These are phyloP conservation scores for Halisarca cf. caerulea DNA, from an alignment of 37 sponge, comb jelly and placozoan species.

Conservation along the genomic window DNA sequence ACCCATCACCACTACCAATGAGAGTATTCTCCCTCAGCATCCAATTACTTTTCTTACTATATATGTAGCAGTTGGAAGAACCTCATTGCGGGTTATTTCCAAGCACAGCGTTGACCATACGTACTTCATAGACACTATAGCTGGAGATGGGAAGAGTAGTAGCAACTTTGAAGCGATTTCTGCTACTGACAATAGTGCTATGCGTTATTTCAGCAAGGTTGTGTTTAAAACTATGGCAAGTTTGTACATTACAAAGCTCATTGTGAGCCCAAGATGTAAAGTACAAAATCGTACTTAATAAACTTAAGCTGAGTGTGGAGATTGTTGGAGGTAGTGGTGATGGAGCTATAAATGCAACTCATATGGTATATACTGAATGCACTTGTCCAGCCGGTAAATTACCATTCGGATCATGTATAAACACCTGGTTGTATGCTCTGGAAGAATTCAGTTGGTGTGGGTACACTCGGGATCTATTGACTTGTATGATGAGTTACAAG, in stretches of 20 bases:
- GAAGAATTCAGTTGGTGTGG: conserved; percentile 4
- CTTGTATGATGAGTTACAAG: no score
- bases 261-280: conserved; percentile 30
- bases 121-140: conserved; percentile 21
- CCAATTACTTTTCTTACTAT: conserved; percentile 3
- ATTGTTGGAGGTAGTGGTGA: conserved; percentile 23
- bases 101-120: background rate
- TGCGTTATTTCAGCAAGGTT: conserved; percentile 21
- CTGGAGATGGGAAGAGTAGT: conserved; percentile 17
- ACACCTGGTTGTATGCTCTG: conserved; percentile 27
- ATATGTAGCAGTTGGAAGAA: background rate
- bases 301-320: conserved; percentile 1
- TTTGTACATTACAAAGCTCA: conserved; percentile 21
- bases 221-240: background rate
- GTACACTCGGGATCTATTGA: conserved; percentile 8
- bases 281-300: background rate
- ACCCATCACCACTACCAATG: no score
- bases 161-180: conserved; percentile 20
- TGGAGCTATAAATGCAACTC: background rate
- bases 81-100: conserved; percentile 15
- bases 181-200: conserved; percentile 26
- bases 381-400: conserved; percentile 24
- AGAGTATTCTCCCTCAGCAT: no score
- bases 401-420: conserved; percentile 18
- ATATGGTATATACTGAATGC: conserved; percentile 6